Evolutionary conservation across 2,888 invertebrate species (phyloP), one percentile per base, ranked within the genome.

Genomic region (Xylocampa areola): DNA sequence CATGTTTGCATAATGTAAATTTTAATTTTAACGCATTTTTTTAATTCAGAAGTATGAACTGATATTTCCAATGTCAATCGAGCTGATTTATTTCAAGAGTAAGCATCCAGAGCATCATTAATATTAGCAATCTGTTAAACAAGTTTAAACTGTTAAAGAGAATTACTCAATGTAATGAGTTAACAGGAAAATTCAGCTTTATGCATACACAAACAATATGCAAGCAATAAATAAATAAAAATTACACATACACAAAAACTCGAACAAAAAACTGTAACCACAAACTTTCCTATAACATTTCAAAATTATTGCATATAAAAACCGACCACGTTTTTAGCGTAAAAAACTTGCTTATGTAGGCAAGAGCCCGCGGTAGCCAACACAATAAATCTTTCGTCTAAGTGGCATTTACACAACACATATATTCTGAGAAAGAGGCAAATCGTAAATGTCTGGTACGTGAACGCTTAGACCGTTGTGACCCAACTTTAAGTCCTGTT

Each of bases 341-440:
- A 76, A 75, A 68, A 76, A 76, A 75, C 57, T 60, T 68, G 50
- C 52, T 63, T 50, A 60, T 64, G 68, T 73, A 76, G 58, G 65
- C 68, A 68, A 78, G 71, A 76, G 74, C 73, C 72, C 64, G 76
- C 65, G 73, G 80, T 80, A 80, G 80, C 81, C 80, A 76, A 73
- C 76, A 82, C 83, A 73, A 87, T 92, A 92, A 92, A 92, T 92
- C 92, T 89, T 77, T 83, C 65, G 63, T 73, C 79, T 90, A 92
- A 92, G 89, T 91, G 92, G 91, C 92, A 85, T 92, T 92, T 92
- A 92, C 88, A 88, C 87, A 86, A 87, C 87, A 88, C 87, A 90
- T 88, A 88, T 87, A 77, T 79, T 68, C 68, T 79, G 67, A 77
- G 87, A 80, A 82, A 84, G 87, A 85, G 83, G 84, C 82, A 84